Evolutionary conservation across 1,140 invertebrate species (phyloP).

Genomic region (Scaptomyza montana): DNA sequence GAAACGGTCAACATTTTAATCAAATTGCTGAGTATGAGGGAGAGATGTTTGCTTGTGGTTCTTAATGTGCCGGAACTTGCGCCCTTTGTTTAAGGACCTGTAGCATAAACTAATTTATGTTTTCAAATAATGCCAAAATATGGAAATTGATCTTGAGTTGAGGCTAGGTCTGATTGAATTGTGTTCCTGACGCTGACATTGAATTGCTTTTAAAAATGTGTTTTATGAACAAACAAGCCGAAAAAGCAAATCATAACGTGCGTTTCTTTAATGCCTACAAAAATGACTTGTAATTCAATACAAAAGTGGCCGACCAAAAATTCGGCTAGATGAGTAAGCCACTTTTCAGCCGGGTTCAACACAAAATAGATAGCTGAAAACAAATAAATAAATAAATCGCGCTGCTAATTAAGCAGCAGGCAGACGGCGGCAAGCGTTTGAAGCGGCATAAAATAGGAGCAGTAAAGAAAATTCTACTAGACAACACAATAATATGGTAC

Average conservation of each 20-base stretch:
- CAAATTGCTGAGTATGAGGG: conserved; percentile 48
- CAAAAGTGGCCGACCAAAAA: conserved; percentile 21
- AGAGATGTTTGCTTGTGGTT: not conserved
- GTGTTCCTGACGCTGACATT: conserved; percentile 15
- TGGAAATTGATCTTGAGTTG: conserved; percentile 21
- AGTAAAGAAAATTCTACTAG: conserved; percentile 40
- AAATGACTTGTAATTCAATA: conserved; percentile 72
- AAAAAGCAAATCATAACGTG: conserved; percentile 40
- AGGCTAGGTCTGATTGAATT: not conserved
- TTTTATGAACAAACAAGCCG: conserved; percentile 51
- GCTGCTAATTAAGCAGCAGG: conserved; percentile 65
- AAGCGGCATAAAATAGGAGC: conserved; percentile 66
- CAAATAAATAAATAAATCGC: conserved; percentile 79
- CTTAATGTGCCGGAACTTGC: conserved; percentile 41
- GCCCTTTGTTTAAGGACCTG: conserved; percentile 38
- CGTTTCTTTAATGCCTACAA: conserved; percentile 23
- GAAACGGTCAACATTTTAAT: conserved; percentile 75
- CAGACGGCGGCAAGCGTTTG: conserved; percentile 51
- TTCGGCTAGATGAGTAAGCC: conserved; percentile 57
- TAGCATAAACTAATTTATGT: conserved; percentile 59
- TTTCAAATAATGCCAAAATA: conserved; percentile 22
- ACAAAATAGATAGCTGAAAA: conserved; percentile 56
- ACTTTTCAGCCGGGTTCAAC: conserved; percentile 29
- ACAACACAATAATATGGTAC: conserved; percentile 4
- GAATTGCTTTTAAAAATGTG: conserved; percentile 53